Evolutionary conservation across 2,113 vertebrate species (phyloP), one percentile per base, ranked within the genome.

Genomic region (Phasianus colchicus): DNA sequence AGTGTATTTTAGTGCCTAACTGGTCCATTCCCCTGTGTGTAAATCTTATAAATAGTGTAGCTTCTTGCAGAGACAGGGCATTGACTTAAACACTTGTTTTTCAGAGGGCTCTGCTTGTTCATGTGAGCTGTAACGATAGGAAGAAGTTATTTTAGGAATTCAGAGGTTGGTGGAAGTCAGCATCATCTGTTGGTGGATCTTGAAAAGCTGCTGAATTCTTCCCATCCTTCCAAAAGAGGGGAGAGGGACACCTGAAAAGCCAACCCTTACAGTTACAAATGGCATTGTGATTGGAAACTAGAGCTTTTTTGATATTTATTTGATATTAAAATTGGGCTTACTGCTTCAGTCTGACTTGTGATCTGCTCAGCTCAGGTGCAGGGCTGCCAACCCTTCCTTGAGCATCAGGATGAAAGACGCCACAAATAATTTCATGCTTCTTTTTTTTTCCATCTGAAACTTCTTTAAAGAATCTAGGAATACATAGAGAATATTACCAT

Each of bases 211-310:
- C 10, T 66, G 1, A 47, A 43, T 67, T 87, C 70, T 43, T 70
- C 12, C 15, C 50, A 29, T 4, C 16, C 13, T 75, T 70, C 30
- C 60, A 47, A 29, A 80, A 24, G 13, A 43, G 0, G 38, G 15
- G 25, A 86, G 54, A 25, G 32, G 10, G 14, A 18, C 36, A 47
- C 6, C 17, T 78, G 10, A 84, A 77, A 4, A 7, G 18, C 61
- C 71, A 36, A 45, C 27, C 27, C 29, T 90, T 45, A 14, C 1
- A 52, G 10, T 30, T 83, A 13, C 0, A 2, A 32, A 19, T 77
- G n/a, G 5, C 13, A 5, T n/a, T 3, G 3, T 0, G 3, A 29
- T 36, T 57, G 38, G 34, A 30, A 75, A 8, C 32, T 8, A 1
- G 67, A 21, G 58, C 48, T 50, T 50, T 13, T 50, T 13, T 7